These are phyloP conservation scores for Craniophora ligustri DNA, from an alignment of 2,888 invertebrate species.

Conservation along the genomic window DNA sequence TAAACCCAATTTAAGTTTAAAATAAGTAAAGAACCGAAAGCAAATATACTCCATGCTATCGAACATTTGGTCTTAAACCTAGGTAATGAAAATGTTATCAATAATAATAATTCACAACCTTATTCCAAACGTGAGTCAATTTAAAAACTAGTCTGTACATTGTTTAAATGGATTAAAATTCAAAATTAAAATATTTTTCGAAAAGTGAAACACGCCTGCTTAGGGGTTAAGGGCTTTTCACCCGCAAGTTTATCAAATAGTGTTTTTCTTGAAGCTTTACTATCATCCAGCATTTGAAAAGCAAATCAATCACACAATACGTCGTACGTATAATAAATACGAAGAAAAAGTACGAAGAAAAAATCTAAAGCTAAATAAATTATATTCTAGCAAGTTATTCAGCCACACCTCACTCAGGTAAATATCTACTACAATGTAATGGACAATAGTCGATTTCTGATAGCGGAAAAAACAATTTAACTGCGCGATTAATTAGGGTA, in stretches of 20 bases:
- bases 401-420: neutral
- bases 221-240: too few species aligned
- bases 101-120: too few species aligned
- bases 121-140: neutral
- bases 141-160: neutral
- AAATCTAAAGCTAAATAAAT: neutral
- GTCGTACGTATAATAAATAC: neutral
- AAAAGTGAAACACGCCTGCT: neutral
- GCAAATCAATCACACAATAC: too few species aligned
- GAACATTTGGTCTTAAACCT: neutral
- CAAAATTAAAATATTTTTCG: too few species aligned
- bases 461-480: slow-evolving; percentile 19
- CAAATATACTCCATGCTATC: slow-evolving; percentile 16
- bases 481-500: slow-evolving; percentile 15
- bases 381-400: neutral
- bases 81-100: too few species aligned
- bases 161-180: neutral
- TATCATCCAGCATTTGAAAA: too few species aligned
- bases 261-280: neutral
- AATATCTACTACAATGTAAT: neutral
- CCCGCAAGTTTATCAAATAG: neutral
- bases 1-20: slow-evolving; percentile 16
- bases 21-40: slow-evolving; percentile 11
- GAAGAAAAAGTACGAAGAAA: too few species aligned
- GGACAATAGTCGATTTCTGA: slow-evolving; percentile 6